Evolutionary conservation across 2,888 invertebrate genomes (phyloP).

Genomic region (Platycnemis pennipes): DNA sequence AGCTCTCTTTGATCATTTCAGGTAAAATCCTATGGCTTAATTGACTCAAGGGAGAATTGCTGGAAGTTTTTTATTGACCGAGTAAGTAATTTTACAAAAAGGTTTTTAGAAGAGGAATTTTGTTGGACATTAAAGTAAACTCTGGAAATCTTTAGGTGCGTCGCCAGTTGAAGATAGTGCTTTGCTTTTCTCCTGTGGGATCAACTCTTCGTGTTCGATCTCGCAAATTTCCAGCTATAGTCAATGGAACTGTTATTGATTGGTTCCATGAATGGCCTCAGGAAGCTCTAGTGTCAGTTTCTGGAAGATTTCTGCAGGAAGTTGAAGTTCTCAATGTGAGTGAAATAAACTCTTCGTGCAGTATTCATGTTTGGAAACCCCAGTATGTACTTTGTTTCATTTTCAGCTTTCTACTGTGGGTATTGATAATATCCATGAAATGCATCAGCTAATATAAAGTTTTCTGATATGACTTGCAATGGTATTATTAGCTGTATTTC

Average conservation of each 20-base stretch:
- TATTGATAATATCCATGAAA: no score
- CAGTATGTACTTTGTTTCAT: no score
- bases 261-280: constrained; percentile 99
- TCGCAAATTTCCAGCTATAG: constrained; percentile 95
- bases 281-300: constrained; percentile 94
- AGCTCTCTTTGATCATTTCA: constrained; percentile 74
- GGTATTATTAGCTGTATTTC: no score
- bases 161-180: constrained; percentile 81
- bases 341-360: no score
- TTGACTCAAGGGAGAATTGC: constrained; percentile 94
- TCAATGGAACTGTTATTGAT: constrained; percentile 95
- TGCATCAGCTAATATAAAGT: no score
- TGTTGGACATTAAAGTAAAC: not conserved
- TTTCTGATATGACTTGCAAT: no score
- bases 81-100: constrained; percentile 79
- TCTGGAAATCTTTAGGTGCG: constrained; percentile 41
- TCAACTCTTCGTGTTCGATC: constrained; percentile 91
- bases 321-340: constrained; percentile 87
- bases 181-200: constrained; percentile 98
- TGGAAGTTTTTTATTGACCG: constrained; percentile 97
- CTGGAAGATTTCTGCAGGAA: constrained; percentile 89
- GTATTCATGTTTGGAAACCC: no score
- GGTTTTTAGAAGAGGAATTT: not conserved
- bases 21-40: constrained; percentile 90
- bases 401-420: no score